These are phyloP conservation scores for Polyploca ridens DNA, from an alignment of 2,888 invertebrate species.

Conservation along the genomic window DNA sequence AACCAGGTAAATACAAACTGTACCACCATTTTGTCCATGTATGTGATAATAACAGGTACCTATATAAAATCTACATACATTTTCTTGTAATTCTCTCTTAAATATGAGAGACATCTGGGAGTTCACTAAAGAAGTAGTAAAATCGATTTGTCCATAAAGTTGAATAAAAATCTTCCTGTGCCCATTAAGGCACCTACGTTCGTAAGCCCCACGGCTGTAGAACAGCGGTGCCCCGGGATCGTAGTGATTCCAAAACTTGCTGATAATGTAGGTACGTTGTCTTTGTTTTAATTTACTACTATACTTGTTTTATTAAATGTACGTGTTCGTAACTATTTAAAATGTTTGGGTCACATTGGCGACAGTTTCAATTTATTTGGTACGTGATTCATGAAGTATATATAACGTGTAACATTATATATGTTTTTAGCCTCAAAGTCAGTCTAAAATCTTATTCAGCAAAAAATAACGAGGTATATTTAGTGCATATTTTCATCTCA, in stretches of 20 bases:
- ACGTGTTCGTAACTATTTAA: not conserved
- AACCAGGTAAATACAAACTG: not conserved
- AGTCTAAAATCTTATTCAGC: not conserved
- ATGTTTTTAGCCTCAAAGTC: not conserved
- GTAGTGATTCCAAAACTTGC: not conserved
- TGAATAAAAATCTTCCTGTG: too few relatives aligned
- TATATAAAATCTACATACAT: too few relatives aligned
- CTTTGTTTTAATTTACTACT: not conserved
- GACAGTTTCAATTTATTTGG: not conserved
- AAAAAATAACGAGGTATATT: not conserved
- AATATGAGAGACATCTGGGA: too few relatives aligned
- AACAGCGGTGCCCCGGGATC: not conserved
- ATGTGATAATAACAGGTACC: not conserved
- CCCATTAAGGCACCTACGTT: not conserved
- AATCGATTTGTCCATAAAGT: too few relatives aligned
- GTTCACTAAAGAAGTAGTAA: too few relatives aligned
- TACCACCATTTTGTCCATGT: not conserved
- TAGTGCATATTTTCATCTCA: not conserved
- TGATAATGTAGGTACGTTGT: not conserved
- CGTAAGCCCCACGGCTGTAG: not conserved
- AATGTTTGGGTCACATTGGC: not conserved
- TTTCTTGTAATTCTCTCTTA: too few relatives aligned
- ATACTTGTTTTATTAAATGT: not conserved
- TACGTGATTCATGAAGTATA: not conserved
- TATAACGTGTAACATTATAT: too few relatives aligned